Conservation (phyloP, 2,888 invertebrate genomes). For the Lordiphosa andalusiaca region DNA sequence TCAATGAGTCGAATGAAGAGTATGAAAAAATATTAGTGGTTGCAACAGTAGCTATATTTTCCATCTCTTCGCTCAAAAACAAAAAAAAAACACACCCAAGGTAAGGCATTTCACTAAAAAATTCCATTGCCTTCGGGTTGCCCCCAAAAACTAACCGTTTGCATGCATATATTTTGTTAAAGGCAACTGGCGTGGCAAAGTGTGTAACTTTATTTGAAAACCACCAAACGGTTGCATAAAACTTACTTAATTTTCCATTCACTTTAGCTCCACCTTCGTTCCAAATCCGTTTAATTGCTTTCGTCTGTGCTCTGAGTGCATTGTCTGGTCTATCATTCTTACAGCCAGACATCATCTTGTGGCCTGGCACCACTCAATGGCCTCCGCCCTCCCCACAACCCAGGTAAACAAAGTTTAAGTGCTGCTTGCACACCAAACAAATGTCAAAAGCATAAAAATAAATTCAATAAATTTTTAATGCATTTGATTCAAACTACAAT, state of each 20-base stretch:
- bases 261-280: too few species aligned
- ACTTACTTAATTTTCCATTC: too few species aligned
- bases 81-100: not conserved
- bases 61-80: too few species aligned
- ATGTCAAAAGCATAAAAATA: conserved; percentile 46
- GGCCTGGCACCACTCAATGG: conserved; percentile 6
- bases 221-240: too few species aligned
- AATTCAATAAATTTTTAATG: conserved; percentile 70
- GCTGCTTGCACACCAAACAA: conserved; percentile 24
- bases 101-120: conserved; percentile 7
- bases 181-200: too few species aligned
- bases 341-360: conserved; percentile 4
- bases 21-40: too few species aligned
- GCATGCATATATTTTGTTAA: not conserved
- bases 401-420: conserved; percentile 56
- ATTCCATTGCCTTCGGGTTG: conserved; percentile 3
- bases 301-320: not conserved
- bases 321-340: conserved; percentile 1
- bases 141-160: conserved; percentile 6
- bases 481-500: conserved; percentile 55
- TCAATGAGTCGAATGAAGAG: too few species aligned
- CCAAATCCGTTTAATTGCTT: conserved; percentile 34
- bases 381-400: conserved; percentile 7
- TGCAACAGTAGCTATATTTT: too few species aligned
- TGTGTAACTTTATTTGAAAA: too few species aligned